Conservation (phyloP, 1,140 invertebrate species). For the Drosophila lacteicornis region DNA sequence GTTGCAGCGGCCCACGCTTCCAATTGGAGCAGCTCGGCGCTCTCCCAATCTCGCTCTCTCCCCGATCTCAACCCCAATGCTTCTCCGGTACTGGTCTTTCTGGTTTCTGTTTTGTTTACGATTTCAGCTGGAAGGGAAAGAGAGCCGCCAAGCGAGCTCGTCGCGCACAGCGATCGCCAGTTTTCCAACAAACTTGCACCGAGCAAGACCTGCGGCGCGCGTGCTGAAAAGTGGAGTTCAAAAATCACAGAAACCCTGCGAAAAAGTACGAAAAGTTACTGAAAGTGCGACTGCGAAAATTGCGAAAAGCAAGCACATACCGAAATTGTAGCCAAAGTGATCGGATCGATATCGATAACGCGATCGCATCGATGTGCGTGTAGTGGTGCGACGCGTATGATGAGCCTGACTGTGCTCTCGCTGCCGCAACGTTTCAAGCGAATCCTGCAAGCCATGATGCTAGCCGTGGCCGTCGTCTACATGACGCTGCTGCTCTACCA, state of each 20-base stretch:
- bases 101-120: constrained; percentile 79
- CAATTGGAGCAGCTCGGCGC: constrained; percentile 68
- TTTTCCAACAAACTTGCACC: constrained; percentile 65
- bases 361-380: constrained; percentile 65
- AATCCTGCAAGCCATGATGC: constrained; percentile 84
- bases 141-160: constrained; percentile 24
- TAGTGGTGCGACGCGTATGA: constrained; percentile 70
- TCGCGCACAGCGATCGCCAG: constrained; percentile 37
- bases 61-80: neutral
- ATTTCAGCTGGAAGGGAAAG: constrained; percentile 55
- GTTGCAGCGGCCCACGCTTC: constrained; percentile 60
- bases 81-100: constrained; percentile 49
- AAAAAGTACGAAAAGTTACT: constrained; percentile 26
- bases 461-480: constrained; percentile 83
- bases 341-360: constrained; percentile 26
- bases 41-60: constrained; percentile 14
- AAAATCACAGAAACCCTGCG: constrained; percentile 21
- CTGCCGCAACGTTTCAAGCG: constrained; percentile 84
- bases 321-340: constrained; percentile 23
- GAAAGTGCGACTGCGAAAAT: constrained; percentile 5
- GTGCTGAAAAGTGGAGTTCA: constrained; percentile 19
- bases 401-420: constrained; percentile 81
- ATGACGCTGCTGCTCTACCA: constrained; percentile 83
- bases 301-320: neutral
- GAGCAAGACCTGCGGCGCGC: constrained; percentile 73